These are phyloP conservation scores for Telmatochromis sp. DNA, from an alignment of 2,113 vertebrate species.

Conservation along the genomic window DNA sequence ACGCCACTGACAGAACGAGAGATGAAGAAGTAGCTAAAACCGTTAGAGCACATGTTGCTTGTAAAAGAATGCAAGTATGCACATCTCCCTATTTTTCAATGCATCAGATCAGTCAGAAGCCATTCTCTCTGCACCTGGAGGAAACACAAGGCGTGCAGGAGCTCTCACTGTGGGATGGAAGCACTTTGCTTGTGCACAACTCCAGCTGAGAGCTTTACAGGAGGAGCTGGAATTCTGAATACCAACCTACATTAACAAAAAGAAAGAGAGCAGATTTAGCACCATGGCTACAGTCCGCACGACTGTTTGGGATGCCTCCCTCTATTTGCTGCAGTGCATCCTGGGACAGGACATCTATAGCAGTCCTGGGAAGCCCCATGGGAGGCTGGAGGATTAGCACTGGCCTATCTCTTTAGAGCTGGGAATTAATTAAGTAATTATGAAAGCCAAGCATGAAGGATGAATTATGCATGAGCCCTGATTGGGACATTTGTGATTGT, in stretches of 20 bases:
- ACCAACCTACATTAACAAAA: conserved; percentile 2
- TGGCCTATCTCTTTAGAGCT: conserved; percentile 59
- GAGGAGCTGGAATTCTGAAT: background rate
- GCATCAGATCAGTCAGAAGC: conserved; percentile 19
- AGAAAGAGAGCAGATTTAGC: conserved; percentile 47
- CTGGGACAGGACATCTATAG: conserved; percentile 55
- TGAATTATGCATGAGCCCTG: conserved; percentile 75
- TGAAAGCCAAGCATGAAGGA: conserved; percentile 52
- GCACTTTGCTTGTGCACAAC: background rate
- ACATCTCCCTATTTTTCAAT: background rate
- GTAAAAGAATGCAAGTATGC: conserved; percentile 3
- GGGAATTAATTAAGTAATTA: conserved; percentile 82
- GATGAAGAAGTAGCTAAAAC: conserved; percentile 21
- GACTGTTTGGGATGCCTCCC: conserved; percentile 25
- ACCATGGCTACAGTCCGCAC: conserved; percentile 34
- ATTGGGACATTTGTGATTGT: conserved; percentile 74
- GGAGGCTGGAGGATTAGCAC: conserved; percentile 60
- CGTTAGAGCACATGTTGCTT: conserved; percentile 28
- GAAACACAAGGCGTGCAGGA: background rate
- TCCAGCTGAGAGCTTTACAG: background rate
- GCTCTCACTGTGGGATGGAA: background rate
- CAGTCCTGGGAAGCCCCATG: conserved; percentile 28
- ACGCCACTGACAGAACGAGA: background rate
- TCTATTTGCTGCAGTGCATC: conserved; percentile 50
- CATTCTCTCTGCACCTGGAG: conserved; percentile 1